These are phyloP conservation scores for Lophius piscatorius DNA, from an alignment of 2,113 vertebrate genomes.

Conservation along the genomic window DNA sequence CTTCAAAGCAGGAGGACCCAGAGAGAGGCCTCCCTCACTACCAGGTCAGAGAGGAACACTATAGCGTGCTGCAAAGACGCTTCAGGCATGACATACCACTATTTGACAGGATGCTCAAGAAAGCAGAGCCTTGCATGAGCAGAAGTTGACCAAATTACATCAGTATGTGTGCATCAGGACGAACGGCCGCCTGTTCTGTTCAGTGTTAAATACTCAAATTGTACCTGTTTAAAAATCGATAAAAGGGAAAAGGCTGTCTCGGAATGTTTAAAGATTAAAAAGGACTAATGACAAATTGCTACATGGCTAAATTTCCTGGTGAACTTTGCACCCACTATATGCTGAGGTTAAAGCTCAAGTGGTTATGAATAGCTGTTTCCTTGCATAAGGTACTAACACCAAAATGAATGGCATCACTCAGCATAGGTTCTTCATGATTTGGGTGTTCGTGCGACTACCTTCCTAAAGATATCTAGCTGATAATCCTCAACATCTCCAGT, in stretches of 20 bases:
- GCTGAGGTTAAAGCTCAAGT: constrained; percentile 34
- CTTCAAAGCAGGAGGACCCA: constrained; percentile 66
- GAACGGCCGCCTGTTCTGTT: constrained; percentile 38
- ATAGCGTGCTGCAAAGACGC: constrained; percentile 22
- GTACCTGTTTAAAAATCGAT: constrained; percentile 41
- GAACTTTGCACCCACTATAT: constrained; percentile 16
- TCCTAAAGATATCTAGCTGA: constrained; percentile 44
- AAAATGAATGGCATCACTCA: constrained; percentile 38
- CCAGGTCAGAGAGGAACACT: constrained; percentile 58
- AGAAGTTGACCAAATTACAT: constrained; percentile 42
- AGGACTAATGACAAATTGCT: constrained; percentile 13
- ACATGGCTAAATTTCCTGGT: constrained; percentile 36
- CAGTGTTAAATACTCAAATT: constrained; percentile 42
- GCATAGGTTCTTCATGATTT: constrained; percentile 24
- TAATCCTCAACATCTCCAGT: constrained; percentile 42
- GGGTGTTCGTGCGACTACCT: constrained; percentile 25
- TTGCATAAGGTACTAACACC: constrained; percentile 25
- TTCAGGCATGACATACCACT: constrained; percentile 53
- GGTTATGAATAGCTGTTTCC: constrained; percentile 38
- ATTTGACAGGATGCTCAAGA: constrained; percentile 60
- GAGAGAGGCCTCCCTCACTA: constrained; percentile 29
- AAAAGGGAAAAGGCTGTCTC: constrained; percentile 2
- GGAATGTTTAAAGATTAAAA: constrained; percentile 32
- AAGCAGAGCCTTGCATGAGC: constrained; percentile 42
- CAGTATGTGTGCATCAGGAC: constrained; percentile 47